Conservation (phyloP, 2,797 vertebrate genomes). For the Spinus olivaceus region DNA sequence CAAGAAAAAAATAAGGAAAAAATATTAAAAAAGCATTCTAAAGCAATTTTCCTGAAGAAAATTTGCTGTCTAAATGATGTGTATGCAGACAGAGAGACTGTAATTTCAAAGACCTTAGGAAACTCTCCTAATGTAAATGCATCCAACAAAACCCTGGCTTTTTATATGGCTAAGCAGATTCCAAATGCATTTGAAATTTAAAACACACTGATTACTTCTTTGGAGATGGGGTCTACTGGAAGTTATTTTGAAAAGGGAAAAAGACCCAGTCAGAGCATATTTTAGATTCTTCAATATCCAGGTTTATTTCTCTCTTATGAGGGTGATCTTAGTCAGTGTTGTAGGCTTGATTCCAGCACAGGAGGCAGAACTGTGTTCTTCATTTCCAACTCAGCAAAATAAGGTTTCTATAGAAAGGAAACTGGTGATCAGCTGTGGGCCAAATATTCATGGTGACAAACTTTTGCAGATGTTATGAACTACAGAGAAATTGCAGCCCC, state of each 20-base stretch:
- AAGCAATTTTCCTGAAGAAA: slow-evolving; percentile 18
- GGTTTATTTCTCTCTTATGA: neutral
- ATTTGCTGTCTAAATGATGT: neutral
- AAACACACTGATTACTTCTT: neutral
- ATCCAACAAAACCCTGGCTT: neutral
- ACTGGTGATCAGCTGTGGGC: fast-evolving
- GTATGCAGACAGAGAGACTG: neutral
- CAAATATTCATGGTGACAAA: neutral
- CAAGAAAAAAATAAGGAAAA: neutral
- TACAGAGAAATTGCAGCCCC: neutral
- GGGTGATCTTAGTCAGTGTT: neutral
- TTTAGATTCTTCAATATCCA: neutral
- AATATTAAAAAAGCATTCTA: neutral
- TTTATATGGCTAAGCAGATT: neutral
- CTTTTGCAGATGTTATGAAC: neutral
- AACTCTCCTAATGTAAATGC: neutral
- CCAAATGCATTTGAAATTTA: slow-evolving; percentile 7
- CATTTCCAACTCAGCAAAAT: neutral
- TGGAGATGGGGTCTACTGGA: neutral
- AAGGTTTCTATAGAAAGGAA: neutral
- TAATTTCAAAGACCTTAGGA: neutral
- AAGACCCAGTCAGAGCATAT: neutral
- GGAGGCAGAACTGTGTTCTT: neutral
- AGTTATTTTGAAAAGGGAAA: neutral
- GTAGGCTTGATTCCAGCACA: neutral